Base-by-base conservation (phyloP, 2,113 vertebrate species). In the Cyrtonyx montezumae region DNA sequence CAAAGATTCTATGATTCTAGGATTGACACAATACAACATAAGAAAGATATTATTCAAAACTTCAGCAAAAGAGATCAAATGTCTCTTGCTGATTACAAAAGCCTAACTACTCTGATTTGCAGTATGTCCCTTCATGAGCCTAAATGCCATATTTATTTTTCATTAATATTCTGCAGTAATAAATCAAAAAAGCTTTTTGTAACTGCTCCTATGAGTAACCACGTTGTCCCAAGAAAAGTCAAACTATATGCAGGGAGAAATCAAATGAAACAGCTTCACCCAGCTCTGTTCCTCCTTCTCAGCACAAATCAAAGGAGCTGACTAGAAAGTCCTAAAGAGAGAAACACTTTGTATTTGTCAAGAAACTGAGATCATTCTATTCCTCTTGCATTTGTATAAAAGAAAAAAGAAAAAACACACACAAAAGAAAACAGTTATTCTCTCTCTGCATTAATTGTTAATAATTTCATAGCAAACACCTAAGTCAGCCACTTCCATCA, bases 1-100 rank as follows among this genome's bases (percentile, higher is more conserved):
- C 28, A 53, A 53, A 10, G 26, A 17, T 53, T 53, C 51, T 53
- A 17, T 53, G 51, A 53, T 30, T 53, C 51, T 16, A 53, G 14
- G 5, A 53, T 73, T 90, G 74, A 28, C 13, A 91, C 55, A 76
- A 73, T 20, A 20, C 37, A 88, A 93, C 76, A 77, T 34, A 77
- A 76, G 13, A 40, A 90, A 69, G 62, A 90, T 68, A 88, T 56
- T 84, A 78, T 80, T 91, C 78, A 95, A 92, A 91, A 94, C 61
- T 78, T 58, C 49, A 91, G 42, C 62, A 86, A 90, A 88, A 93
- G 91, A 85, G 62, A 86, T 32, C 66, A 84, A 91, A 92, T 1
- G 1, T 70, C 49, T 58, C 81, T 91, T 76, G 19, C 49, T 74
- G 66, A 65, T 69, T 93, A 77, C 59, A 78, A 26, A 84, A 79